A percentile compares a stretch with the other conserved stretches of the same genome.
Evolutionary conservation across 2,797 vertebrate species (phyloP).

Genomic region (Macrochelys suwanniensis): DNA sequence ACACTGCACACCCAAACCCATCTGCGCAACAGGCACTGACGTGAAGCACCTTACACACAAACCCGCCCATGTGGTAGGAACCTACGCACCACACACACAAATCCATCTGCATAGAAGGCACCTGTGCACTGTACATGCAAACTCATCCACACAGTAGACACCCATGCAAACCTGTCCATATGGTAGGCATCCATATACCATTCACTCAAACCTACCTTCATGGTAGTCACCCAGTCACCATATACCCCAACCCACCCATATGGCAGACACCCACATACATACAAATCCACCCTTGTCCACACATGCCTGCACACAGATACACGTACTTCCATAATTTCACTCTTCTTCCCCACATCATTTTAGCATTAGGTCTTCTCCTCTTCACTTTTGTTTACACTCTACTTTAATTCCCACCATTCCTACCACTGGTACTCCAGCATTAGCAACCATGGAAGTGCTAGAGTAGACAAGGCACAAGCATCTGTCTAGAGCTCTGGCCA

Average conservation of each 20-base stretch:
- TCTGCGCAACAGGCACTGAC: background rate
- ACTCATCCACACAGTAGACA: rapidly evolving
- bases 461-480: background rate
- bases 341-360: background rate
- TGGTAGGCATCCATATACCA: background rate
- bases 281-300: background rate
- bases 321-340: background rate
- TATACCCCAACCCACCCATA: background rate
- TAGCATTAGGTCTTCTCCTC: background rate
- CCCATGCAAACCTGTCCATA: background rate
- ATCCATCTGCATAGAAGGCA: background rate
- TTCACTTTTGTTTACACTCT: background rate
- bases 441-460: background rate
- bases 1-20: background rate
- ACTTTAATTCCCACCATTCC: rapidly evolving
- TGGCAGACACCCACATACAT: rapidly evolving
- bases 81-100: background rate
- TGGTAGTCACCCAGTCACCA: background rate
- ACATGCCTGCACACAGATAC: background rate
- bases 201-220: background rate
- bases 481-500: background rate
- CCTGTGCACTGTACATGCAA: background rate
- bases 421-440: background rate
- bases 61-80: background rate
- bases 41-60: background rate